These are phyloP conservation scores for Mionectes macconnelli DNA, from an alignment of 2,113 vertebrate species.

Conservation along the genomic window DNA sequence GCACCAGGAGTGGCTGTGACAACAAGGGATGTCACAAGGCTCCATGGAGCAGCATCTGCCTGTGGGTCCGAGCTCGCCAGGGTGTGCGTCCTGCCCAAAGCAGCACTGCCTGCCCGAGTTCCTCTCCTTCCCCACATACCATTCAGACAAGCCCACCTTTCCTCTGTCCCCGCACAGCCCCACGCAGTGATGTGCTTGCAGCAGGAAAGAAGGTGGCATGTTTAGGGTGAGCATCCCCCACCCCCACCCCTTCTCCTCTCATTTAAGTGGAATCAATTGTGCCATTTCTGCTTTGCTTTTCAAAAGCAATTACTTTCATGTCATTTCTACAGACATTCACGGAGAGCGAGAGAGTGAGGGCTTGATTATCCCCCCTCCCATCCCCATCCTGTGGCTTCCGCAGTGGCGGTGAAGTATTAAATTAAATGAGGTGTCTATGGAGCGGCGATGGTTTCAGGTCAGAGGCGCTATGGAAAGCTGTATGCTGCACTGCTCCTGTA, in stretches of 20 bases:
- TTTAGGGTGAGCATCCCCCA: slow-evolving; percentile 71
- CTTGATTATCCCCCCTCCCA: slow-evolving; percentile 88
- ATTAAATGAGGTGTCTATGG: slow-evolving; percentile 93
- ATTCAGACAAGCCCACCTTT: neutral
- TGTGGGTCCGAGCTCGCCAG: rapidly evolving
- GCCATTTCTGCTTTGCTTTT: slow-evolving; percentile 85
- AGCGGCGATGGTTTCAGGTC: slow-evolving; percentile 84
- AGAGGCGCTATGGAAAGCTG: slow-evolving; percentile 71
- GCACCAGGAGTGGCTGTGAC: neutral
- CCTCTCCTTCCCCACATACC: neutral
- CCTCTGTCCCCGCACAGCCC: neutral
- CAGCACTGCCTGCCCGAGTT: neutral
- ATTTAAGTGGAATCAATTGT: slow-evolving; percentile 87
- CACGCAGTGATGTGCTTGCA: neutral
- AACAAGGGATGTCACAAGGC: neutral
- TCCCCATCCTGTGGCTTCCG: slow-evolving; percentile 77
- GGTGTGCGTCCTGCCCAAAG: neutral
- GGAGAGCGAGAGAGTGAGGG: slow-evolving; percentile 73
- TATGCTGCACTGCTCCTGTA: slow-evolving; percentile 61
- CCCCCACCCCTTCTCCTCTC: slow-evolving; percentile 67
- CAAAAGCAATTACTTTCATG: slow-evolving; percentile 92
- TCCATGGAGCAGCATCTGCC: neutral
- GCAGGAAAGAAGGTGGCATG: slow-evolving; percentile 63
- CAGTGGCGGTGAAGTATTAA: slow-evolving; percentile 87
- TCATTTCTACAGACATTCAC: slow-evolving; percentile 90